These are phyloP conservation scores for Danio aesculapii DNA, from an alignment of 2,797 vertebrate species.

Conservation along the genomic window DNA sequence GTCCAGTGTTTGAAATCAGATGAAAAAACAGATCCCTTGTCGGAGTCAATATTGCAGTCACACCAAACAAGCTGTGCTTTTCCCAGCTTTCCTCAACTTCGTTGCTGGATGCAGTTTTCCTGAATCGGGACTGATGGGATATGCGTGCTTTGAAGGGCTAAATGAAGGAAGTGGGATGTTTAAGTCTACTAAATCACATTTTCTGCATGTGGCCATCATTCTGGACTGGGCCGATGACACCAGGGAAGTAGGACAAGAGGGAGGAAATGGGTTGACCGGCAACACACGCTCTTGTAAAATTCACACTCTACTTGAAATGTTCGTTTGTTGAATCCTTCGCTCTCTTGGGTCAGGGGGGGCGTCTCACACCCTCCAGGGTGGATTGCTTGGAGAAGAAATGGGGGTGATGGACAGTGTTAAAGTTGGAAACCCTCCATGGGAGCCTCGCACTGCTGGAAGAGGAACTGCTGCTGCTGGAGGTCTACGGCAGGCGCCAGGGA, in stretches of 20 bases:
- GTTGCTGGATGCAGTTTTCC: slow-evolving; percentile 41
- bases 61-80: slow-evolving; percentile 68
- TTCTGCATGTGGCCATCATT: slow-evolving; percentile 9
- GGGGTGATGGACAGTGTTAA: slow-evolving; percentile 75
- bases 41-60: slow-evolving; percentile 72
- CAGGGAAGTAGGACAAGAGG: slow-evolving; percentile 59
- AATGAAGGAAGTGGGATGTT: slow-evolving; percentile 27
- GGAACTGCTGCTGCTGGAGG: slow-evolving; percentile 96
- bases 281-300: slow-evolving; percentile 69
- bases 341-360: slow-evolving; percentile 56
- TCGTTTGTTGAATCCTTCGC: slow-evolving; percentile 71
- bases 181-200: slow-evolving; percentile 7
- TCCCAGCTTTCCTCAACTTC: slow-evolving; percentile 31
- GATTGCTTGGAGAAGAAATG: slow-evolving; percentile 50
- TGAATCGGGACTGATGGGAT: slow-evolving; percentile 36
- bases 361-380: slow-evolving; percentile 36
- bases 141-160: slow-evolving; percentile 23
- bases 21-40: slow-evolving; percentile 60
- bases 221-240: slow-evolving; percentile 73
- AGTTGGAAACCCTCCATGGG: slow-evolving; percentile 99
- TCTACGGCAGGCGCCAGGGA: slow-evolving; percentile 94
- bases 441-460: slow-evolving; percentile 98
- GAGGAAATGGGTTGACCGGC: slow-evolving; percentile 70
- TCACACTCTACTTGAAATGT: slow-evolving; percentile 67
- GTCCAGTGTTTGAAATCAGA: slow-evolving; percentile 75